Percentiles rank a stretch among this genome's conserved stretches.
These are phyloP conservation scores for Solenopsis fugax DNA, from an alignment of 1,140 invertebrate genomes.

Conservation along the genomic window DNA sequence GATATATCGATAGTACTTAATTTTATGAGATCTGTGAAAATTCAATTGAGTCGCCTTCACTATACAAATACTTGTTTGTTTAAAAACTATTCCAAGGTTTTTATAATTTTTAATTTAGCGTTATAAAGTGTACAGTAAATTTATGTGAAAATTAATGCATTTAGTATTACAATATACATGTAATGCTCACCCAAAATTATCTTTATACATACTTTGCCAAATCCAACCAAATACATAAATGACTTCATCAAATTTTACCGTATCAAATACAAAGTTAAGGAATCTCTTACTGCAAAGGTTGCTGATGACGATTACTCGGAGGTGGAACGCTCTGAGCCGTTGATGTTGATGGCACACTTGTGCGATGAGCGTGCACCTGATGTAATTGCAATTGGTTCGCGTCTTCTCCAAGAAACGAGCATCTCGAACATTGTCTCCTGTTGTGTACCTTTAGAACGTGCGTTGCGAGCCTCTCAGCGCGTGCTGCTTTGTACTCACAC, in stretches of 20 bases:
- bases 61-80: too few species aligned
- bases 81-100: too few species aligned
- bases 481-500: constrained; percentile 96
- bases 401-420: constrained; percentile 94
- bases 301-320: constrained; percentile 72
- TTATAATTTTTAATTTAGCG: too few species aligned
- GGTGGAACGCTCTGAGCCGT: constrained; percentile 58
- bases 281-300: constrained; percentile 81
- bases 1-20: too few species aligned
- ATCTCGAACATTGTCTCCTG: constrained; percentile 95
- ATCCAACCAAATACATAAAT: neutral
- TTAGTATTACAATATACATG: neutral
- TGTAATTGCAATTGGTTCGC: constrained; percentile 92
- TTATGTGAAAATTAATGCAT: neutral
- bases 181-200: neutral
- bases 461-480: constrained; percentile 94
- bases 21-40: too few species aligned
- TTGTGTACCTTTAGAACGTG: constrained; percentile 97
- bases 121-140: neutral
- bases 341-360: constrained; percentile 71
- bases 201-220: neutral
- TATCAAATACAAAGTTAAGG: neutral
- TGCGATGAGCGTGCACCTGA: constrained; percentile 88
- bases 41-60: too few species aligned
- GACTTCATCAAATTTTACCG: neutral